Base-by-base conservation (phyloP, 1,140 invertebrate genomes). In the Tenebrio molitor region DNA sequence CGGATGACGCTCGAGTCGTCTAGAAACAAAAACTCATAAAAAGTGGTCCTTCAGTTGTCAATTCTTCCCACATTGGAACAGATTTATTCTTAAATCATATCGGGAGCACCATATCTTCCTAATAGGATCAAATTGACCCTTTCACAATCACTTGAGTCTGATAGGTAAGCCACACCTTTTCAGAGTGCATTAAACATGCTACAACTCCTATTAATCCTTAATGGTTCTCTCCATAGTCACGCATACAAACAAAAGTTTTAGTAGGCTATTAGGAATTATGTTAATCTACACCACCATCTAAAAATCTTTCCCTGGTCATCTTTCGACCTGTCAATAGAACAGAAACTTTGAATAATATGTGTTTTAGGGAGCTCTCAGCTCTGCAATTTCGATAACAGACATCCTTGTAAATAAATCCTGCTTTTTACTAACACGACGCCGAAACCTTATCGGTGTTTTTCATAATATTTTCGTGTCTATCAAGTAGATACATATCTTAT, bases 131-230 rank as follows among this genome's bases (percentile, higher is more conserved):
- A 36, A 68, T 65, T 74, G 74, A 73, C 74, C 73, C 63, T 46
- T 44, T 17, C 41, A 73, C 71, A 73, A 72, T 73, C 66, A 41
- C 25, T 62, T 63, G 42, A 65, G 53, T 63, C 42, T 75, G 71
- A 75, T 75, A 75, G 74, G 74, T 75, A 75, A 75, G 66, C 65
- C 74, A 75, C 74, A 73, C 74, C 74, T 75, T 73, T 75, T 75
- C 74, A 75, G 46, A 73, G 71, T 75, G 71, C 74, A 75, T 75
- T 75, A 75, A 75, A 75, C 53, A 69, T 21, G 66, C 42, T 63
- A 69, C 65, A 69, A 53, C 66, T 73, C 29, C 16, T 64, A 75
- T 69, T 75, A 73, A 73, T 53, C 12, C 74, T 34, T 73, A 73
- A 73, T 73, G 72, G 72, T 16, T 46, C 29, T 5, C 44, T 66